These are phyloP conservation scores for Pegoplata infirma DNA, from an alignment of 2,888 invertebrate species.

Conservation along the genomic window DNA sequence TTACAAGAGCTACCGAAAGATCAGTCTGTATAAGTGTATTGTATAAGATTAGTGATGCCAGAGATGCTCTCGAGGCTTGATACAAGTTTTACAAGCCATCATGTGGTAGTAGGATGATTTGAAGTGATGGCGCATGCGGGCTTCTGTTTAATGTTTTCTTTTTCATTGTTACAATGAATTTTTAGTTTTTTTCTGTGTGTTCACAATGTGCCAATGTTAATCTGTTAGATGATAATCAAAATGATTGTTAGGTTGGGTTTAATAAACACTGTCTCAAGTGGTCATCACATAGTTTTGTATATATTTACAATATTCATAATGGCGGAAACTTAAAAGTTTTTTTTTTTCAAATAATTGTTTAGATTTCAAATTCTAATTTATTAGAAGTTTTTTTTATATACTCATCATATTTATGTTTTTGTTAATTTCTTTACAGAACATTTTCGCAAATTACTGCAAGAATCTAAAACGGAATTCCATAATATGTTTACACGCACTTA, in stretches of 20 bases:
- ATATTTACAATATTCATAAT: slow-evolving; percentile 22
- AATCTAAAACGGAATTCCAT: slow-evolving; percentile 92
- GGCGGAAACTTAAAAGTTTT: slow-evolving; percentile 34
- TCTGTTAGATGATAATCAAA: slow-evolving; percentile 20
- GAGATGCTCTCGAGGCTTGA: neutral
- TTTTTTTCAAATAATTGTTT: neutral
- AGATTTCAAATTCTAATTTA: neutral
- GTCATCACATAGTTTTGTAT: slow-evolving; percentile 19
- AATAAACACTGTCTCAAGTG: slow-evolving; percentile 48
- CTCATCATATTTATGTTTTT: slow-evolving; percentile 26
- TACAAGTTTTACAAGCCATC: neutral
- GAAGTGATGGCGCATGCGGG: slow-evolving; percentile 56
- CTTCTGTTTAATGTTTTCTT: slow-evolving; percentile 49
- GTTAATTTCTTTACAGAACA: slow-evolving; percentile 84
- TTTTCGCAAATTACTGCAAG: slow-evolving; percentile 90
- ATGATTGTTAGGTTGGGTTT: slow-evolving; percentile 16
- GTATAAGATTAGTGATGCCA: slow-evolving; percentile 3
- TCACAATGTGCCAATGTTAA: slow-evolving; percentile 10
- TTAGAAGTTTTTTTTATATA: neutral
- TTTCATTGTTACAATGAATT: slow-evolving; percentile 29
- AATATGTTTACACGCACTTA: slow-evolving; percentile 97
- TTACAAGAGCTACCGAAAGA: slow-evolving; percentile 15
- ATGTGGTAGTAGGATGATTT: slow-evolving; percentile 18
- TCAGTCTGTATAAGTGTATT: slow-evolving; percentile 11
- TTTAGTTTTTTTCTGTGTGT: too few relatives aligned